Percentiles rank a stretch among this genome's conserved stretches.
Conservation (phyloP, 2,113 vertebrate genomes). For the Corythornis madagascariensis region DNA sequence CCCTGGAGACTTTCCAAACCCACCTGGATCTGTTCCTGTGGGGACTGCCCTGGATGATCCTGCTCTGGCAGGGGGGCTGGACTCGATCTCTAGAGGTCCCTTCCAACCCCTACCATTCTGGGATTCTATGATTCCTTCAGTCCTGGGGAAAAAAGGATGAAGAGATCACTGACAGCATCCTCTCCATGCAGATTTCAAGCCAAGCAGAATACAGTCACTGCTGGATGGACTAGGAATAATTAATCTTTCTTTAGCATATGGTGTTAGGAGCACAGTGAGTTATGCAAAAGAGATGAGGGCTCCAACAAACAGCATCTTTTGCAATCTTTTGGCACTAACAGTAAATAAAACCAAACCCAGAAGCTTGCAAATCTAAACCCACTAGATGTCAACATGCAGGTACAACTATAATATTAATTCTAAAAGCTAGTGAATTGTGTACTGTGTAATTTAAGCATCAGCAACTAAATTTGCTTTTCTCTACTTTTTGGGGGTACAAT, state of each 20-base stretch:
- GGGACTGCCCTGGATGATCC: too few relatives aligned
- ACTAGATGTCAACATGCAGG: not conserved
- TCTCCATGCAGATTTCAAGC: not conserved
- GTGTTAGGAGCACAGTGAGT: not conserved
- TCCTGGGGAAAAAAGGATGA: not conserved
- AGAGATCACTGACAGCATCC: not conserved
- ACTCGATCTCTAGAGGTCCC: too few relatives aligned
- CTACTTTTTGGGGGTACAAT: not conserved
- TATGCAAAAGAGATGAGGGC: not conserved
- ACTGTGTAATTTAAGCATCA: not conserved
- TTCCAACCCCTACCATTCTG: too few relatives aligned
- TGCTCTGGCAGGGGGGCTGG: too few relatives aligned
- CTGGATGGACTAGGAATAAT: not conserved
- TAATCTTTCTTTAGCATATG: not conserved
- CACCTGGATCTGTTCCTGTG: too few relatives aligned
- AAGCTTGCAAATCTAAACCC: not conserved
- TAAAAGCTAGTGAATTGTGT: not conserved
- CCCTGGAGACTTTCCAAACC: too few relatives aligned
- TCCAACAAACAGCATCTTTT: not conserved
- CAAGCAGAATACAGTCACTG: not conserved
- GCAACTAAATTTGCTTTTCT: not conserved
- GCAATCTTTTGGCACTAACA: not conserved
- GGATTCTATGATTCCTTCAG: not conserved
- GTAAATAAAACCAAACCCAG: not conserved
- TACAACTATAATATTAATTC: not conserved